Evolutionary conservation across 2,797 vertebrate species (phyloP).

Genomic region (Ptychadena robeensis): DNA sequence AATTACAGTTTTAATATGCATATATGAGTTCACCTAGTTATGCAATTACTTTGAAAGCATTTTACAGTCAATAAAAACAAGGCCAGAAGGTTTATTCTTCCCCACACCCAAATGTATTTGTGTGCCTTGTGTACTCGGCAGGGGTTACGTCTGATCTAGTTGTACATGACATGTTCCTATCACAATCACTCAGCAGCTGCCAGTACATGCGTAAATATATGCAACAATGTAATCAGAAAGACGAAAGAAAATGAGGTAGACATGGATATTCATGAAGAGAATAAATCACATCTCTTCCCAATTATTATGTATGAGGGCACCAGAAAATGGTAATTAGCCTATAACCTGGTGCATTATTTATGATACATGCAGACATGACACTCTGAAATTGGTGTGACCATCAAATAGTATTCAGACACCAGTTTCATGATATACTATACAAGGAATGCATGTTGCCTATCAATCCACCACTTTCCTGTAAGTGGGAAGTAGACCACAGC

Average conservation of each 20-base stretch:
- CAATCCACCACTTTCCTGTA: constrained; percentile 41
- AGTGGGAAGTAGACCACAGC: constrained; percentile 45
- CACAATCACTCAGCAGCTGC: neutral
- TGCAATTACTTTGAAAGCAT: neutral
- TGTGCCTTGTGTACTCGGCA: neutral
- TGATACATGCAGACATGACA: neutral
- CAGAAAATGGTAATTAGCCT: neutral
- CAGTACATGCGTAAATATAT: constrained; percentile 22
- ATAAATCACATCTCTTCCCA: neutral
- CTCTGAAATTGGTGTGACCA: neutral
- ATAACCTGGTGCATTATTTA: constrained; percentile 5
- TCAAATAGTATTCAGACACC: neutral
- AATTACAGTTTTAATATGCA: neutral
- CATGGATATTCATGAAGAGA: constrained; percentile 29
- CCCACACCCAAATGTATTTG: neutral
- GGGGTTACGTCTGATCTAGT: neutral
- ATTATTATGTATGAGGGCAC: constrained; percentile 17
- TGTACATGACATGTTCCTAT: constrained; percentile 8
- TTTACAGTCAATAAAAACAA: neutral
- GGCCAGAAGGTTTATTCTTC: neutral
- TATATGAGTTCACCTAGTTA: neutral
- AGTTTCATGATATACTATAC: neutral
- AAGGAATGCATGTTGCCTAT: constrained; percentile 18
- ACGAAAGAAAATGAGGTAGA: constrained; percentile 8
- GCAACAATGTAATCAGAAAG: constrained; percentile 30